Evolutionary conservation across 2,113 vertebrate genomes (phyloP), one percentile per base, ranked within the genome.

Genomic region (Gymnocephalus cernua): DNA sequence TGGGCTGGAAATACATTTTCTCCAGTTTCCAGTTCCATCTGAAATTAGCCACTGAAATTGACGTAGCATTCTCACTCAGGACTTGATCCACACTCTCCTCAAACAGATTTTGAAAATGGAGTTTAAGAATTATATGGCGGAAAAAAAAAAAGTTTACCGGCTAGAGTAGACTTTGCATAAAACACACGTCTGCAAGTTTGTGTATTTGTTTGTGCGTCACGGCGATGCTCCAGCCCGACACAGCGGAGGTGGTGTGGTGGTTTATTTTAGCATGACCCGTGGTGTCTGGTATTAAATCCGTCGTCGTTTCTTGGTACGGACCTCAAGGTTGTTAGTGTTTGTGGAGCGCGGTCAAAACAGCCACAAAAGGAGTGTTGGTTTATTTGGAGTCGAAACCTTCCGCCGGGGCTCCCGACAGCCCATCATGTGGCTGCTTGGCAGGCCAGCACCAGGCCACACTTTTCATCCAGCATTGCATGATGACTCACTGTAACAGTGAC

Each of bases 401-500:
- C 6, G 12, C 80, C 44, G 35, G 56, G 27, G 61, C 66, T 57
- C 61, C 80, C 6, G 32, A 44, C 65, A 18, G 64, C 77, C 76
- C 84, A 68, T 87, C 62, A 85, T 91, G 92, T 87, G 92, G 91
- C 84, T 15, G 77, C 84, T 38, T 32, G 3, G 66, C 70, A 62
- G 54, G 84, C 77, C 78, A 68, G 47, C 67, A 3, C 25, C 57
- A 62, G 29, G 71, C 88, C 85, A 56, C 35, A 18, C 81, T 79
- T 77, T 41, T 10, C 38, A 41, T 11, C 10, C 67, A 87, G 77
- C 83, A 27, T 65, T 79, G 91, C 91, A 88, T 86, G 85, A 83
- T 91, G 93, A 94, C 82, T 92, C 90, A 93, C 82, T 85, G 74
- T 84, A 83, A 81, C 86, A 67, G 82, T 86, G 86, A 94, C 88